Evolutionary conservation across 2,113 vertebrate genomes (phyloP).

Genomic region (Phocoena phocoena): DNA sequence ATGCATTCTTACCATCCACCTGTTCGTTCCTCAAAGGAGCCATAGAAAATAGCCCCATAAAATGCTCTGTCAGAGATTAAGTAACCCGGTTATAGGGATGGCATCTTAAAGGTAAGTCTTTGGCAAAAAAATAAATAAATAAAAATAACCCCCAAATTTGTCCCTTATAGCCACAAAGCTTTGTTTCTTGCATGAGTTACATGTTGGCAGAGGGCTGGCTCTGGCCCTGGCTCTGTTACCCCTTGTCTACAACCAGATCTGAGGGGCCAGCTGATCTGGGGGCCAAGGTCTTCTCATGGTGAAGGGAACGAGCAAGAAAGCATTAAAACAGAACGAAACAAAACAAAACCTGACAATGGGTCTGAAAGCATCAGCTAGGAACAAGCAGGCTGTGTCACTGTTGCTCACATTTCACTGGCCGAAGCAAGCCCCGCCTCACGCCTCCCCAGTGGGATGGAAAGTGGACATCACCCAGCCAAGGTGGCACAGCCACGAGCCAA

Average conservation of each 20-base stretch:
- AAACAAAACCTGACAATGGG: not conserved
- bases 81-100: not conserved
- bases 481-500: accelerated
- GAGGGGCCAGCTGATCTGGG: not conserved
- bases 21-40: not conserved
- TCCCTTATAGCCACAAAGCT: not conserved
- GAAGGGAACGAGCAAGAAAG: not conserved
- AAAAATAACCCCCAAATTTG: not conserved
- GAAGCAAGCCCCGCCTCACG: not conserved
- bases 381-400: accelerated
- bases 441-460: accelerated
- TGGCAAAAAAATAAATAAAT: not conserved
- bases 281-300: not conserved
- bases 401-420: not conserved
- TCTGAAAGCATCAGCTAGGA: no score
- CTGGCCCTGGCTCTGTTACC: not conserved
- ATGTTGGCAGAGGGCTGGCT: not conserved
- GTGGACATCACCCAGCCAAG: accelerated
- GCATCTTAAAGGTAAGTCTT: not conserved
- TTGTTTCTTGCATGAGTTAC: not conserved
- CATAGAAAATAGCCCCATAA: accelerated
- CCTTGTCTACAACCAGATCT: not conserved
- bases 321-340: not conserved
- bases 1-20: no score
- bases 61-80: not conserved